phyloP scores from a whole-genome alignment of 2,888 invertebrate species.

The Agrilus biguttatus region DNA sequence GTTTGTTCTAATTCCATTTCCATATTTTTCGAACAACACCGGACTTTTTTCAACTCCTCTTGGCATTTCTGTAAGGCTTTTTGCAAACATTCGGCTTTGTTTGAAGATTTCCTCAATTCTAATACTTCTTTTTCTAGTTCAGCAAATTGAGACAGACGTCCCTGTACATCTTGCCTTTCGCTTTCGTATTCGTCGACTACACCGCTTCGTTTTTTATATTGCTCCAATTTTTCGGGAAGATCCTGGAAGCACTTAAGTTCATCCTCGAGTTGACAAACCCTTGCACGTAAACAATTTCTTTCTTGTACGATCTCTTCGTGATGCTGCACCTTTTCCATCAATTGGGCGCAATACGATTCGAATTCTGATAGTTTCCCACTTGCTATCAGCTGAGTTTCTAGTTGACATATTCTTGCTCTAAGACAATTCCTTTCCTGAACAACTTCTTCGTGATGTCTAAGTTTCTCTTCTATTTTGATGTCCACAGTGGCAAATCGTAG shows the following conservation, averaged over 20 bases:
- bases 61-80: constrained; percentile 9
- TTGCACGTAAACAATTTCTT: constrained; percentile 16
- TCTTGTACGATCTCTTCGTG: constrained; percentile 14
- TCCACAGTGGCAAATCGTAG: too few species aligned
- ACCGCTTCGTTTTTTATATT: constrained; percentile 15
- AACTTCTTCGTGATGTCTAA: neutral
- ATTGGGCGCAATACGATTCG: too few species aligned
- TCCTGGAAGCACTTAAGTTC: constrained; percentile 16
- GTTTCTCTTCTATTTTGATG: too few species aligned
- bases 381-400: constrained; percentile 14
- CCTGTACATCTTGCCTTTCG: constrained; percentile 20
- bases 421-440: constrained; percentile 9
- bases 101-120: constrained; percentile 7
- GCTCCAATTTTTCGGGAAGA: constrained; percentile 18
- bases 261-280: constrained; percentile 18
- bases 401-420: constrained; percentile 12
- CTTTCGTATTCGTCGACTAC: constrained; percentile 18
- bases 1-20: constrained; percentile 6
- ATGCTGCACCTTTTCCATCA: too few species aligned
- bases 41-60: constrained; percentile 4
- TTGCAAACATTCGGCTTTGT: constrained; percentile 6
- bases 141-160: constrained; percentile 15
- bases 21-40: neutral
- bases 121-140: constrained; percentile 16
- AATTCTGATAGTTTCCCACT: constrained; percentile 15